Conservation (phyloP, 2,797 vertebrate species). For the Podargus strigoides region DNA sequence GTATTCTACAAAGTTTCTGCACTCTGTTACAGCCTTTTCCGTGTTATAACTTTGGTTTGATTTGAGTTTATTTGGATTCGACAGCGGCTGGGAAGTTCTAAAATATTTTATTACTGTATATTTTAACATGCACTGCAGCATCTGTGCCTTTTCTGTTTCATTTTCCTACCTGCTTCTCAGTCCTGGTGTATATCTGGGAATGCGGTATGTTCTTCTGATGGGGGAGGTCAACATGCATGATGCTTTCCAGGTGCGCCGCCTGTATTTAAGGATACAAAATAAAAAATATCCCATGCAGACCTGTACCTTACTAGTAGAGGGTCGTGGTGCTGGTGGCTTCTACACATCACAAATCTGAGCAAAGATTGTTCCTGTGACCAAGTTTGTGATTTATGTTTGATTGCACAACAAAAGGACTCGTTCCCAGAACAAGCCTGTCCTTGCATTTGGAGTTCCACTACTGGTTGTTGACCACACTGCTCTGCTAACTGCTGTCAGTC, state of each 20-base stretch:
- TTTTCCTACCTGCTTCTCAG: background rate
- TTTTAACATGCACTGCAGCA: background rate
- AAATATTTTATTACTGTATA: background rate
- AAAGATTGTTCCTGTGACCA: background rate
- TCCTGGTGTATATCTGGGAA: background rate
- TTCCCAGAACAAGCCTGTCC: background rate
- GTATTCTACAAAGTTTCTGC: background rate
- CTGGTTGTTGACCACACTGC: background rate
- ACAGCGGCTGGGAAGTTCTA: background rate
- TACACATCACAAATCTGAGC: background rate
- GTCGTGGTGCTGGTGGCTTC: background rate
- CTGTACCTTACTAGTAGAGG: background rate
- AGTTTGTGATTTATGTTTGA: background rate
- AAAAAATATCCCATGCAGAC: background rate
- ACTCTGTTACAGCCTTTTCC: background rate
- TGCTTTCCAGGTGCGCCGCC: background rate
- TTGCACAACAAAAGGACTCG: background rate
- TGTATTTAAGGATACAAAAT: background rate
- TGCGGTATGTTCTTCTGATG: rapidly evolving
- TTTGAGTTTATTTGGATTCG: background rate
- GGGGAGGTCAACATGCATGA: background rate
- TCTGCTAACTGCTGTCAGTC: background rate
- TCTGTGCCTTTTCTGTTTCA: background rate
- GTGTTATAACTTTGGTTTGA: background rate
- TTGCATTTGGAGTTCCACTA: background rate